phyloP scores from a whole-genome alignment of 2,113 vertebrate genomes.

The Hemiprocne comata region DNA sequence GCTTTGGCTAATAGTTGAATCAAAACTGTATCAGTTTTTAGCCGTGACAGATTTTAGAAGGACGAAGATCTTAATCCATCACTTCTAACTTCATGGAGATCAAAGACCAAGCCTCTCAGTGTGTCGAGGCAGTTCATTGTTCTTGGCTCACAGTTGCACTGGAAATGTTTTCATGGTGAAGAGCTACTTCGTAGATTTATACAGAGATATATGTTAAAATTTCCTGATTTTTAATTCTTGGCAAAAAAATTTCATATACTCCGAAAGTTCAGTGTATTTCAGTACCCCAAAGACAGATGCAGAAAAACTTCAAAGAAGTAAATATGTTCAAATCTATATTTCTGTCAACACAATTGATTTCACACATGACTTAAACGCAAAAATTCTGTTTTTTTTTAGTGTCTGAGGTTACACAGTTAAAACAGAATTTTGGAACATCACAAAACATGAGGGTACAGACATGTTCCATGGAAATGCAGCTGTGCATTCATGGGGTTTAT shows the following conservation, averaged over 20 bases:
- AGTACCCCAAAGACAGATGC: neutral
- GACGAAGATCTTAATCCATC: accelerated
- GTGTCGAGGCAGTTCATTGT: neutral
- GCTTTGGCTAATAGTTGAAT: neutral
- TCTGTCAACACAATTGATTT: neutral
- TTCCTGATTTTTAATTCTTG: neutral
- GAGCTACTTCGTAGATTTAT: neutral
- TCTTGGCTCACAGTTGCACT: neutral
- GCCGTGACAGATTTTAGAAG: neutral
- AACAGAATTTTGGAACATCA: neutral
- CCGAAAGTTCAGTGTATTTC: neutral
- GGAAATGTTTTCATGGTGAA: neutral
- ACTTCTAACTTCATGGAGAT: neutral
- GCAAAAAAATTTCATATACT: neutral
- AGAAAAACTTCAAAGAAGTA: neutral
- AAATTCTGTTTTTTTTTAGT: neutral
- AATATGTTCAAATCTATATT: neutral
- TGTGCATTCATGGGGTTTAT: neutral
- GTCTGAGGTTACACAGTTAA: neutral
- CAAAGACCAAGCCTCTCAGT: neutral
- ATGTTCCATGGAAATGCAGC: neutral
- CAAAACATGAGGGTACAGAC: neutral
- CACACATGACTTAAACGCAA: neutral
- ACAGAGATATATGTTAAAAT: neutral
- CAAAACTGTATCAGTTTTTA: neutral